These are phyloP conservation scores for Drosophila ustulata DNA, from an alignment of 2,888 invertebrate genomes.

Conservation along the genomic window DNA sequence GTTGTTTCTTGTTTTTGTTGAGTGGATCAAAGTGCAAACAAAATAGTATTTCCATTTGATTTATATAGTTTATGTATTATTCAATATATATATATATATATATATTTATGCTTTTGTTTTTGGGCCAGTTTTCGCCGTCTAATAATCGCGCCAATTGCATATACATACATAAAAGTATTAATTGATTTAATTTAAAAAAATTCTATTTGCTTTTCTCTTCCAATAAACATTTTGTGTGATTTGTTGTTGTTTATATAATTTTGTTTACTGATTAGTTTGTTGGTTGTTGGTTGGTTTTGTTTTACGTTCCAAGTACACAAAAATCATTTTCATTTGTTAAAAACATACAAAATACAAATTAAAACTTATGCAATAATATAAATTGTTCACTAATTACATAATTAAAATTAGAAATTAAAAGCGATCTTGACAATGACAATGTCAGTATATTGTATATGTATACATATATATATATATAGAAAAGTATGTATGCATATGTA, in stretches of 20 bases:
- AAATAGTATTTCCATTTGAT: slow-evolving; percentile 45
- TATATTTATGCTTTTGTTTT: slow-evolving; percentile 19
- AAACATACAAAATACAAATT: slow-evolving; percentile 70
- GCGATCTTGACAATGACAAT: slow-evolving; percentile 59
- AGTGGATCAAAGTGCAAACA: slow-evolving; percentile 59
- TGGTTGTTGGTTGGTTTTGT: slow-evolving; percentile 28
- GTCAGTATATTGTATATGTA: slow-evolving; percentile 40
- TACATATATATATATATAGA: slow-evolving; percentile 25
- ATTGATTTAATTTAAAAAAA: slow-evolving; percentile 63
- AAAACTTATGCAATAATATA: slow-evolving; percentile 56
- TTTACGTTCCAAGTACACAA: slow-evolving; percentile 37
- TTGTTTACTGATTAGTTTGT: slow-evolving; percentile 31
- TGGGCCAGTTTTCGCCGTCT: slow-evolving; percentile 11
- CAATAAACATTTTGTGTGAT: slow-evolving; percentile 50
- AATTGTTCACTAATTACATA: slow-evolving; percentile 75
- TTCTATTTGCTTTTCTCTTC: slow-evolving; percentile 24
- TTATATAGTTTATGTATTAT: slow-evolving; percentile 31
- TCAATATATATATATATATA: slow-evolving; percentile 22
- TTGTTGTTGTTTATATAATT: slow-evolving; percentile 25
- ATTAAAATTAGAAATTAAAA: slow-evolving; percentile 72
- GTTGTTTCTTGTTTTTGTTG: slow-evolving; percentile 27
- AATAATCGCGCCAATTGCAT: slow-evolving; percentile 37
- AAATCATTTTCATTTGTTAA: slow-evolving; percentile 41
- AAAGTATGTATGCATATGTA: slow-evolving; percentile 22
- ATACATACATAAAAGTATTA: slow-evolving; percentile 27